Evolutionary conservation across 1,140 invertebrate genomes (phyloP), one percentile per base, ranked within the genome.

Genomic region (Musca vetustissima): DNA sequence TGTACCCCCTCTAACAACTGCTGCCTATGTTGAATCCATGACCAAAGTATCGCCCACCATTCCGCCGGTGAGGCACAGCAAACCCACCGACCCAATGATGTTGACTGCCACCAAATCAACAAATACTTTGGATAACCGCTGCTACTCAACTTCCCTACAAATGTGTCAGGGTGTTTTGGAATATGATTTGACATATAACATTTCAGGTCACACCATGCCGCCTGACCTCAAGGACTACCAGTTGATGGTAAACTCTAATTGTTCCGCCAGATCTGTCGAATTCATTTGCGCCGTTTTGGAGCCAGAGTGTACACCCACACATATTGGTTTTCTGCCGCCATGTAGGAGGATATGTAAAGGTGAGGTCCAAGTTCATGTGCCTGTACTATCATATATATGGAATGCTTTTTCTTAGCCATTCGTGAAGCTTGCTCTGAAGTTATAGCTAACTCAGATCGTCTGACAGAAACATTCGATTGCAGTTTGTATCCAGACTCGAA

Each of bases 281-380:
- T 89, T 89, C 74, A 73, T 87, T 4, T 91, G 89, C 73, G 85
- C 87, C 2, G 79, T 89, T 22, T 77, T 91, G 43, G 89, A 91
- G 73, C 89, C 89, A 0, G 88, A 89, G 64, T 91, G 89, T 76
- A 85, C 84, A 47, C 86, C 88, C 1, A 78, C 83, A 43, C 86
- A 87, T 1, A 85, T 85, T 69, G 83, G 83, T 2, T 77, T 85
- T 22, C 83, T 88, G 71, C 85, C 86, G 68, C 89, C 89, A 0
- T 91, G 89, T 72, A 84, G 86, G 48, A 87, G 85, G 71, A 86
- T 89, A 70, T 91, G 89, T 72, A 88, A 86, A 86, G 87, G 89
- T 90, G 81, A 76, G 72, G 70, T 65, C 55, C 0, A 28, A 59
- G 0, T 36, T 25, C n/a, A 52, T 57, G 17, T 28, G 22, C 32